Evolutionary conservation across 2,797 vertebrate species (phyloP), one percentile per base, ranked within the genome.

Genomic region (Xiphophorus birchmanni): DNA sequence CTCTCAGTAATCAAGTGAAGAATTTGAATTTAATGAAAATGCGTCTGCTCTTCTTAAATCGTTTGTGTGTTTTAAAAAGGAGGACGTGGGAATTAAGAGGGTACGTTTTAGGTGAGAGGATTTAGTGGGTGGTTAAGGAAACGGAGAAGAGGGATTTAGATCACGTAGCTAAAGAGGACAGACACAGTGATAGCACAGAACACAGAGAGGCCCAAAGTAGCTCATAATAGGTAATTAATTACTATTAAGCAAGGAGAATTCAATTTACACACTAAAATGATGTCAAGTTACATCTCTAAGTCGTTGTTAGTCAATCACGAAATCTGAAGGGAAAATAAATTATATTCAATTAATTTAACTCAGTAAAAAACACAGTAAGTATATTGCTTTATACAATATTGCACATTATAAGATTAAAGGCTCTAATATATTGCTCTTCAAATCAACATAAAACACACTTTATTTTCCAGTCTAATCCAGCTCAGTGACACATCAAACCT

Each of bases 391-490:
- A 26, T n/a, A 10, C 9, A 54, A 54, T 10, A 26, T n/a, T 56
- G 54, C 3, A 56, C 26, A 10, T 56, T 12, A 56, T 56, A 11
- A 56, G 54, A 56, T 56, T 56, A 56, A 60, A 60, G 6, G 12
- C 29, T 60, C 56, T 60, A 29, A 13, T 60, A 29, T 5, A 12
- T 29, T 58, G 54, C n/a, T 60, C 7, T 63, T 63, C 29, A 63
- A 35, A 63, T 63, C 0, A 60, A 32, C 12, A 32, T 29, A 32
- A 60, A 60, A 15, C 58, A 60, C n/a, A 13, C 3, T 32, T 58
- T 60, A 80, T 18, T 12, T 67, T 88, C 32, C 74, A 10, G 48
- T 86, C 80, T 93, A 92, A 92, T 93, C 90, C 86, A 90, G 91
- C 82, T 91, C 84, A 89, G 83, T 85, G 86, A 81, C 48, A 18